phyloP scores from a whole-genome alignment of 1,140 invertebrate genomes.

The Leptinotarsa undecemlineata region DNA sequence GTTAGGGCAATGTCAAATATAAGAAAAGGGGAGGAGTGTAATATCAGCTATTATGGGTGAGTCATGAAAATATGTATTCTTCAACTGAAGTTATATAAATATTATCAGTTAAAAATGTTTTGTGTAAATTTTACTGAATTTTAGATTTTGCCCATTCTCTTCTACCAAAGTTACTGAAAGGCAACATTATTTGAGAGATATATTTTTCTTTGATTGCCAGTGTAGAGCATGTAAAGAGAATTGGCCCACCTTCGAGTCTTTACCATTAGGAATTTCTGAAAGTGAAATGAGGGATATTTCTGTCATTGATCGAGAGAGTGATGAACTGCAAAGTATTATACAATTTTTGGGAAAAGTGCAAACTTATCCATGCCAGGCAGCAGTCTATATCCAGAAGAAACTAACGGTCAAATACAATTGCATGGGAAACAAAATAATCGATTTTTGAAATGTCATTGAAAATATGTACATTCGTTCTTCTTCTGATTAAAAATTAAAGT shows the following conservation, averaged over 20 bases:
- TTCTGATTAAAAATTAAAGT: too few species aligned
- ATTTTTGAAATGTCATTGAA: not conserved
- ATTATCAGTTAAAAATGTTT: too few species aligned
- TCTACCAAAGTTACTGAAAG: not conserved
- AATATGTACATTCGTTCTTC: too few species aligned
- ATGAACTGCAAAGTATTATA: not conserved
- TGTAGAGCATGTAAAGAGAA: slow-evolving; percentile 78
- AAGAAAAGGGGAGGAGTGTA: not conserved
- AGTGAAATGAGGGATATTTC: not conserved
- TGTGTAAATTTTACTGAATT: not conserved
- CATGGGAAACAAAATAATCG: not conserved
- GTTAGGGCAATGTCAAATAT: not conserved
- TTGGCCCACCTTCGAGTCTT: slow-evolving; percentile 69
- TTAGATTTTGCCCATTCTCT: not conserved
- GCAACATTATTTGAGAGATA: not conserved
- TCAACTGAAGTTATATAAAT: too few species aligned
- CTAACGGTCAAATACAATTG: not conserved
- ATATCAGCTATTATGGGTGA: not conserved
- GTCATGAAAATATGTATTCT: too few species aligned
- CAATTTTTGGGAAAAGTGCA: not conserved
- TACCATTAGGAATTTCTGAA: slow-evolving; percentile 39
- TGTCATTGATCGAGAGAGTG: not conserved
- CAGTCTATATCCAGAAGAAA: not conserved
- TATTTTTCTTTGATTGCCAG: slow-evolving; percentile 80
- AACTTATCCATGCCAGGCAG: not conserved